Evolutionary conservation across 2,888 invertebrate species (phyloP).

Genomic region (Heliconius erato): DNA sequence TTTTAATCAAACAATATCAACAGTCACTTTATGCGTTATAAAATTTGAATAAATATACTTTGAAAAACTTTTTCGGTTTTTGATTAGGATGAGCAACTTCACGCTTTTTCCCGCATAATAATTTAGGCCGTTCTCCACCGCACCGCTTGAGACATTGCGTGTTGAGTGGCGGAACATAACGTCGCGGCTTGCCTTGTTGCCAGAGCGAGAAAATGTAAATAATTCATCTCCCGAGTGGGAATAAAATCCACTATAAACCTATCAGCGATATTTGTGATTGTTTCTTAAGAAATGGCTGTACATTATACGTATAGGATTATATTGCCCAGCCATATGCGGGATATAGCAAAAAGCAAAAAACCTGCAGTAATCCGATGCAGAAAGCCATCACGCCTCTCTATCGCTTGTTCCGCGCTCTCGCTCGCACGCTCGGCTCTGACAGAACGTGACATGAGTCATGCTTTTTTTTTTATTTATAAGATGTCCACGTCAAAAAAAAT

Average conservation of each 20-base stretch:
- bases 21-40: slow-evolving; percentile 17
- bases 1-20: slow-evolving; percentile 32
- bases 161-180: neutral
- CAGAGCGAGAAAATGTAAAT: neutral
- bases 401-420: too few relatives aligned
- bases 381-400: too few relatives aligned
- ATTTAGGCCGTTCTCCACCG: neutral
- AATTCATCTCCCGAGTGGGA: neutral
- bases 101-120: neutral
- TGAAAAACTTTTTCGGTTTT: neutral
- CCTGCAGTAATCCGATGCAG: too few relatives aligned
- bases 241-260: neutral
- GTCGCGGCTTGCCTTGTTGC: neutral
- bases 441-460: neutral
- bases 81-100: neutral
- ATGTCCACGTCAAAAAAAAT: too few relatives aligned
- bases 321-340: too few relatives aligned
- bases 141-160: neutral
- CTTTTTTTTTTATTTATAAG: neutral
- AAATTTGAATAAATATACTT: slow-evolving; percentile 13
- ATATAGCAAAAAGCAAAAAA: neutral
- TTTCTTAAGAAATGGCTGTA: too few relatives aligned
- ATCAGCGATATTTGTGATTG: too few relatives aligned
- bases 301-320: too few relatives aligned
- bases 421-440: too few relatives aligned